phyloP scores from a whole-genome alignment of 2,797 vertebrate species.

The Neopelma chrysocephalum region DNA sequence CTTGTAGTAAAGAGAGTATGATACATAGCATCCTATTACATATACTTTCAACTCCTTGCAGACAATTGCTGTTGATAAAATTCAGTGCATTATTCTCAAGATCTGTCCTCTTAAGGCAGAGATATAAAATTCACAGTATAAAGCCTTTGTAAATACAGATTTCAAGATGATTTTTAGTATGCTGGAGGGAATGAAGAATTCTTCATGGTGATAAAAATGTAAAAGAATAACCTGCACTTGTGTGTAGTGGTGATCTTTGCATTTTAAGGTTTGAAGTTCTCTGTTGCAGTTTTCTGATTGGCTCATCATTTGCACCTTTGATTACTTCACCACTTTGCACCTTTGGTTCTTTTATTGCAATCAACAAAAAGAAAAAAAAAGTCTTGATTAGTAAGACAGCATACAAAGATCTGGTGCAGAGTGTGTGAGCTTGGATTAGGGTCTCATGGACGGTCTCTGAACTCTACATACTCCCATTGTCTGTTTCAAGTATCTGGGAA shows the following conservation, averaged over 20 bases:
- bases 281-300: not conserved
- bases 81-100: not conserved
- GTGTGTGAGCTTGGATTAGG: not conserved
- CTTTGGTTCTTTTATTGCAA: not conserved
- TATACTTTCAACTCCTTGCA: not conserved
- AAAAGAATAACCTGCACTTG: not conserved
- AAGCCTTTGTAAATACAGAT: not conserved
- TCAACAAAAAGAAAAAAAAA: not conserved
- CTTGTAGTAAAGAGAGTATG: not conserved
- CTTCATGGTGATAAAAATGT: not conserved
- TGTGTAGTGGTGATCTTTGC: not conserved
- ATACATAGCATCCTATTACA: not conserved
- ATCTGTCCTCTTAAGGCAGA: not conserved
- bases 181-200: not conserved
- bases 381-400: not conserved
- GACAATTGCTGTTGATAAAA: not conserved
- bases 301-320: not conserved
- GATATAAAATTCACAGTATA: not conserved
- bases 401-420: not conserved
- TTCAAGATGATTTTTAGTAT: not conserved
- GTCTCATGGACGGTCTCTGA: not conserved
- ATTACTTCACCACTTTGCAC: not conserved
- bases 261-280: not conserved
- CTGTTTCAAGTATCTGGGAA: not conserved
- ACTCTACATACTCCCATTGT: not conserved